Evolutionary conservation across 2,888 invertebrate genomes (phyloP).

Genomic region (Drosophila yooni): DNA sequence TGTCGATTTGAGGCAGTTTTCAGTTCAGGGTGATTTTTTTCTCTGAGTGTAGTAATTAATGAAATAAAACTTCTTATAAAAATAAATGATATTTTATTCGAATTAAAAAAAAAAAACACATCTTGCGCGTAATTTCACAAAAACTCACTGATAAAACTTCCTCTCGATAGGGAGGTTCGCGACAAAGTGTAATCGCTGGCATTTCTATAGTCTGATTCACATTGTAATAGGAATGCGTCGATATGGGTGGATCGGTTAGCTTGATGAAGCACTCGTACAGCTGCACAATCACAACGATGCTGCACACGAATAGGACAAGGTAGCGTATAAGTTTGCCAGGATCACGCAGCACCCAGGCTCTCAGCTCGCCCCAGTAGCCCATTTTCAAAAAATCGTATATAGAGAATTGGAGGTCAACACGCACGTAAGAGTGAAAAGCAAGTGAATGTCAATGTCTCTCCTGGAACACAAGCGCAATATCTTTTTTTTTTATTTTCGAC

Average conservation of each 20-base stretch:
- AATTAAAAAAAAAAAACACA: not conserved
- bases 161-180: constrained; percentile 88
- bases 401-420: constrained; percentile 13
- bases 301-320: constrained; percentile 86
- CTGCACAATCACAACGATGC: constrained; percentile 87
- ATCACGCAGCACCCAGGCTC: constrained; percentile 84
- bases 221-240: constrained; percentile 89
- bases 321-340: constrained; percentile 87
- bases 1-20: too few species aligned
- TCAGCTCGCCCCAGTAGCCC: constrained; percentile 82
- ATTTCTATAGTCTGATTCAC: constrained; percentile 89
- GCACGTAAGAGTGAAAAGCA: constrained; percentile 51
- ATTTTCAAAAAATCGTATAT: constrained; percentile 40
- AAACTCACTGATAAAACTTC: constrained; percentile 86
- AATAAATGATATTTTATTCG: not conserved
- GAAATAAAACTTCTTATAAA: not conserved
- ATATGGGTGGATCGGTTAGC: constrained; percentile 87
- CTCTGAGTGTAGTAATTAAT: not conserved
- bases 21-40: not conserved
- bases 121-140: not conserved
- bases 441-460: constrained; percentile 53
- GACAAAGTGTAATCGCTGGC: constrained; percentile 89
- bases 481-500: constrained; percentile 17
- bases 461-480: constrained; percentile 22
- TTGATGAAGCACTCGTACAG: constrained; percentile 87